A percentile compares a stretch with the other conserved stretches of the same genome.
Conservation (phyloP, 1,140 invertebrate species). For the Drosophila subobscura region DNA sequence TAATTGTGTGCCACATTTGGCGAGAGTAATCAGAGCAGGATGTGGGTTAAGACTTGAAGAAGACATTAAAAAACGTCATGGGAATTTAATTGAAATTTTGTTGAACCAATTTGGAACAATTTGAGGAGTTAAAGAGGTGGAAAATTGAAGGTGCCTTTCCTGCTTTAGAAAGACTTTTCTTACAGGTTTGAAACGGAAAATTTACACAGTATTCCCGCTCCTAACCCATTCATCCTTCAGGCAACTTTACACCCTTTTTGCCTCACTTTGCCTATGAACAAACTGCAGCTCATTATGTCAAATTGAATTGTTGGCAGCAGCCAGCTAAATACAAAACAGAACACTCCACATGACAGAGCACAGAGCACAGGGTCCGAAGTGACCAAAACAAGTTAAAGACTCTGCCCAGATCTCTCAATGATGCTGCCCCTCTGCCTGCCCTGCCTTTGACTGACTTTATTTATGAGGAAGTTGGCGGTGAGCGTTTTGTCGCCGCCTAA, state of each 20-base stretch:
- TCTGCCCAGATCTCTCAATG: conserved; percentile 42
- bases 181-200: no score
- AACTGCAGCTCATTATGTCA: conserved; percentile 83
- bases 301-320: conserved; percentile 77
- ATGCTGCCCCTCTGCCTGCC: conserved; percentile 5
- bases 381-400: conserved; percentile 55
- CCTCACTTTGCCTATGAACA: conserved; percentile 40
- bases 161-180: no score
- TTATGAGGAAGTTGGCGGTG: conserved; percentile 61
- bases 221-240: no score
- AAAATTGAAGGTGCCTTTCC: no score
- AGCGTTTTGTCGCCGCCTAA: conserved; percentile 72
- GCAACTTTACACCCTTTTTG: background rate
- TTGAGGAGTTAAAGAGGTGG: no score
- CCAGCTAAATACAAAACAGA: conserved; percentile 8
- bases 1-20: no score
- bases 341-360: conserved; percentile 4
- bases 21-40: no score
- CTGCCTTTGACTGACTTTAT: conserved; percentile 34
- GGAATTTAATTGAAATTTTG: no score
- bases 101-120: no score
- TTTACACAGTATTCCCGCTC: no score
- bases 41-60: no score
- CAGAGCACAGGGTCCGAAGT: conserved; percentile 21
- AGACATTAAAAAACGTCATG: no score